Conservation (phyloP, 2,797 vertebrate species). For the Oryzias sinensis region DNA sequence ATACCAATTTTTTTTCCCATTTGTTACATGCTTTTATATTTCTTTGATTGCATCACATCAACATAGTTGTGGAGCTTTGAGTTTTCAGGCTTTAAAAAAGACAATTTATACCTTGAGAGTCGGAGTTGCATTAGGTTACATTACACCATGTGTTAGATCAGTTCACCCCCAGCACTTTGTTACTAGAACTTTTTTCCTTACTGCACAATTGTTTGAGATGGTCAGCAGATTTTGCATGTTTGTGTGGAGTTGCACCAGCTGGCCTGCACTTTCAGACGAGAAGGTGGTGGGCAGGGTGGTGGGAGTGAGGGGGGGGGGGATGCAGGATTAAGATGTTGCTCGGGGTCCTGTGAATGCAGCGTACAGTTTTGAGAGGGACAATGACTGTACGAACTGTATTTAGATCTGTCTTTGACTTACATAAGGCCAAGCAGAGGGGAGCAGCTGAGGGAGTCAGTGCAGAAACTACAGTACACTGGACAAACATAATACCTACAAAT, state of each 20-base stretch:
- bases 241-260: conserved; percentile 38
- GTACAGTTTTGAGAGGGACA: conserved; percentile 73
- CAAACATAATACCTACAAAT: conserved; percentile 79
- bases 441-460: conserved; percentile 65
- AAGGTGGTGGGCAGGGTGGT: background rate
- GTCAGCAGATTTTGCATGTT: conserved; percentile 42
- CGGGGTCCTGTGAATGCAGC: conserved; percentile 64
- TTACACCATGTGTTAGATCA: conserved; percentile 34
- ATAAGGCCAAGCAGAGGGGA: conserved; percentile 60
- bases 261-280: conserved; percentile 50
- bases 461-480: conserved; percentile 79
- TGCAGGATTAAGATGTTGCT: conserved; percentile 69
- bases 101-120: conserved; percentile 1
- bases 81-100: conserved; percentile 6
- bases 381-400: conserved; percentile 78
- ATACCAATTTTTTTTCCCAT: background rate
- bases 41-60: conserved; percentile 4
- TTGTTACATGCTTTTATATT: conserved; percentile 1
- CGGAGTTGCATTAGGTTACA: conserved; percentile 13
- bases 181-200: conserved; percentile 22
- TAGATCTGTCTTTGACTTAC: conserved; percentile 72
- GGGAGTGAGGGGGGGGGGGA: conserved; percentile 19
- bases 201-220: conserved; percentile 11
- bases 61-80: background rate
- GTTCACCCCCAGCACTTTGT: conserved; percentile 37